A percentile compares a stretch with the other conserved stretches of the same genome.
Evolutionary conservation across 2,888 invertebrate genomes (phyloP).

Genomic region (Drepanosiphum platanoidis): DNA sequence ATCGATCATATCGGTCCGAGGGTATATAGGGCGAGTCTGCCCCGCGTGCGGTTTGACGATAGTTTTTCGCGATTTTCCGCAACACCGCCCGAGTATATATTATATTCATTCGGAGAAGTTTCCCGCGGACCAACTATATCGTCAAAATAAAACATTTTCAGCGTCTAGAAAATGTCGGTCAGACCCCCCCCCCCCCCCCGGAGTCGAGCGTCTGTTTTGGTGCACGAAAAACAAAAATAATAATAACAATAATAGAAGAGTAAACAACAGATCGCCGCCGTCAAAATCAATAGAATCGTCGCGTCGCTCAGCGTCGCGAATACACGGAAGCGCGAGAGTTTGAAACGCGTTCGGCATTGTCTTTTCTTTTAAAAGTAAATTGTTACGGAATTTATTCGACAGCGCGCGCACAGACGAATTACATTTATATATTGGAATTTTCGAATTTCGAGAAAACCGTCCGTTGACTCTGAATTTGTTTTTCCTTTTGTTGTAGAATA

Average conservation of each 20-base stretch:
- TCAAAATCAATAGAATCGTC: background rate
- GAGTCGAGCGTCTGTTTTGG: no score
- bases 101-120: no score
- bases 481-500: background rate
- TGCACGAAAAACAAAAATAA: background rate
- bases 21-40: no score
- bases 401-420: background rate
- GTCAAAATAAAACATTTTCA: no score
- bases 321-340: constrained; percentile 10
- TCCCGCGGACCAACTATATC: no score
- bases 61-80: no score
- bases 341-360: constrained; percentile 10
- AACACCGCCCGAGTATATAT: no score
- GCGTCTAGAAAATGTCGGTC: no score
- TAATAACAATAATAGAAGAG: background rate
- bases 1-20: no score
- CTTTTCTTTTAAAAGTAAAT: background rate
- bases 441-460: background rate
- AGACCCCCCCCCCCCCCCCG: no score
- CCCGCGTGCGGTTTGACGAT: no score
- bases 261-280: background rate
- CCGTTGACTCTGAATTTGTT: background rate
- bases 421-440: constrained; percentile 7
- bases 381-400: background rate
- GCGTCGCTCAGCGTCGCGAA: background rate